Base-by-base conservation (phyloP, 2,113 vertebrate species). In the Bubo bubo region DNA sequence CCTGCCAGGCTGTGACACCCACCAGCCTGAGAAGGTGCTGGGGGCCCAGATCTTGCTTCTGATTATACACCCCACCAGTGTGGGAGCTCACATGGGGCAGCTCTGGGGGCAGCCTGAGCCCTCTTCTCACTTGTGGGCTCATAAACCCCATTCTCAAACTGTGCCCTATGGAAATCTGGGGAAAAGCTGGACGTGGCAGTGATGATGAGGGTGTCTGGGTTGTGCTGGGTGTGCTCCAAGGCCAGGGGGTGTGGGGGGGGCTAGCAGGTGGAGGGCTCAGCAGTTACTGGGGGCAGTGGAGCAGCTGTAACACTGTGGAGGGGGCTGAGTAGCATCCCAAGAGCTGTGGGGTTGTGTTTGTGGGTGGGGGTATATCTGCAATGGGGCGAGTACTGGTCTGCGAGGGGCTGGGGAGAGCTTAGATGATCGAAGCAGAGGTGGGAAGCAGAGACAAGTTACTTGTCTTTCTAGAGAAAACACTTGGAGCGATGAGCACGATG, bases 381-480 rank as follows among this genome's bases (percentile, higher is more conserved):
- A 2, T 35, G 55, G 30, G 43, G 9, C 2, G 4, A 63, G 41
- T 16, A 4, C 35, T 9, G 87, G 19, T 16, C 41, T 37, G 26
- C 0, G 4, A n/a, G 56, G 35, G 43, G 26, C 30, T 43, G n/a
- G 3, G 63, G 15, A 30, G 28, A 21, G 37, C n/a, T 88, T 21
- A 39, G 27, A 6, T 2, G 5, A 45, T 22, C 0, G n/a, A n/a
- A n/a, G n/a, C n/a, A n/a, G n/a, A n/a, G 5, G 49, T 21, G 17
- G 73, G 77, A 75, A 39, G 49, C 62, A 79, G 68, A 52, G 63
- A 73, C 43, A 23, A 74, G 30, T 41, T 62, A 7, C 50, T 84
- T 47, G 4, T 15, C 35, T 81, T 91, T 41, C 60, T 43, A 52
- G 70, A 79, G 47, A 52, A 87, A 94, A 52, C 77, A 35, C 66